phyloP scores from a whole-genome alignment of 2,797 vertebrate species.

The Chromis chromis region DNA sequence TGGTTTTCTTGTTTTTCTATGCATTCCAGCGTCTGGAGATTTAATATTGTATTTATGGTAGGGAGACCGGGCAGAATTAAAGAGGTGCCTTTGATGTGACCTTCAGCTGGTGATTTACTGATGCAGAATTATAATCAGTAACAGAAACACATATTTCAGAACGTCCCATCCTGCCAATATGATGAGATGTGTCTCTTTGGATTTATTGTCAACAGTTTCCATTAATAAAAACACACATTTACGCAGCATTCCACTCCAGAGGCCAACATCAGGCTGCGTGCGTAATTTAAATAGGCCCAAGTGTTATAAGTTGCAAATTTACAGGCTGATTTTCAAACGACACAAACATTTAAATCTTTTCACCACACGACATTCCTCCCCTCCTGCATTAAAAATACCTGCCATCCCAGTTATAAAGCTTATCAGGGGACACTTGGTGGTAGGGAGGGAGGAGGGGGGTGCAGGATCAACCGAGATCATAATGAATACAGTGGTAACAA shows the following conservation, averaged over 20 bases:
- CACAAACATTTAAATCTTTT: background rate
- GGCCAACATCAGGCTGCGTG: background rate
- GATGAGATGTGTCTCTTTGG: slow-evolving; percentile 10
- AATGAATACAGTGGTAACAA: slow-evolving; percentile 86
- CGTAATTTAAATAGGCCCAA: slow-evolving; percentile 1
- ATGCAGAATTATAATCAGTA: background rate
- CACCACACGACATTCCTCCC: background rate
- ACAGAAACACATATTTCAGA: slow-evolving; percentile 4
- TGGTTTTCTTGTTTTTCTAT: slow-evolving; percentile 29
- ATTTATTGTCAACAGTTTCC: slow-evolving; percentile 4
- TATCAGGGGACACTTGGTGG: slow-evolving; percentile 33
- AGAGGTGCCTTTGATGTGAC: slow-evolving; percentile 12
- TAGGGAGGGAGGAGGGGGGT: slow-evolving; percentile 25
- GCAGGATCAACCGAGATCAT: slow-evolving; percentile 77
- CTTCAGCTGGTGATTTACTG: background rate
- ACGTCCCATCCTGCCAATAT: background rate
- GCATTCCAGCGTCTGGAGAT: slow-evolving; percentile 60
- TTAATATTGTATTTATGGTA: slow-evolving; percentile 28
- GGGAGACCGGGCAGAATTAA: slow-evolving; percentile 10
- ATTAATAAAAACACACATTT: slow-evolving; percentile 4
- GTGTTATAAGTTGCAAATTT: background rate
- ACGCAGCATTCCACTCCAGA: background rate
- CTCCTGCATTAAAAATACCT: slow-evolving; percentile 15
- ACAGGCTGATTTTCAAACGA: slow-evolving; percentile 14
- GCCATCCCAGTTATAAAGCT: slow-evolving; percentile 20